Base-by-base conservation (phyloP, 30 jellyfish, hydroid and myxozoan genomes). In the Pseudorhiza aurosa region DNA sequence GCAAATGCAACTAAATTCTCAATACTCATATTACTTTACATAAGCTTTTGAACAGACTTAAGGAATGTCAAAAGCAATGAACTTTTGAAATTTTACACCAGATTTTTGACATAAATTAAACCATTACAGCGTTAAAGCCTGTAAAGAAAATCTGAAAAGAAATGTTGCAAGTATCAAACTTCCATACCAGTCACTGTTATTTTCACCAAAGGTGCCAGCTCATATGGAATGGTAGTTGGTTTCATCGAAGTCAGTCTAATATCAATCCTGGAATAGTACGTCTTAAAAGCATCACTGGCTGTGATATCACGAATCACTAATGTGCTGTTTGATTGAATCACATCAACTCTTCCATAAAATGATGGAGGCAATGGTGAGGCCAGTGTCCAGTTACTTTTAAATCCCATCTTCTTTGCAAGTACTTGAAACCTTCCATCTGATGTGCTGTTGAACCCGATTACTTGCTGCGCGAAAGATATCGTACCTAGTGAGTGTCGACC, bases 251-350 rank as follows among this genome's bases (percentile, higher is more conserved):
- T 46, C 60, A 4, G 19, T 27, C 19, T 14, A 12, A 46, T 46
- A 8, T 14, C 19, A 0, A 46, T 14, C 15, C 2, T 4, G 60
- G 21, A 4, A 6, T 24, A 46, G 19, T 4, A 46, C 60, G 6
- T 6, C 2, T 4, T 11, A 3, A 46, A 46, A 12, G 69, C 8
- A 40, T 75, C 88, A 58, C 27, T 40, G 60, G 57, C 57, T 25
- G 39, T 36, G 30, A 75, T 32, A n/a, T 43, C 37, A 40, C 27
- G 28, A 9, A 75, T 44, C 57, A 57, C 60, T 70, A 75, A 45
- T 22, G 88, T 75, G 35, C 57, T 40, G 72, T 75, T 75, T 18
- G 35, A 22, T 57, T 69, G 29, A 28, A 75, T 56, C 46, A 55
- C 88, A 11, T 4, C 45, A 31, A 75, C 40, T 60, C 80, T 57